phyloP scores from a whole-genome alignment of 2,888 invertebrate genomes.

The Lamellibrachia columna region DNA sequence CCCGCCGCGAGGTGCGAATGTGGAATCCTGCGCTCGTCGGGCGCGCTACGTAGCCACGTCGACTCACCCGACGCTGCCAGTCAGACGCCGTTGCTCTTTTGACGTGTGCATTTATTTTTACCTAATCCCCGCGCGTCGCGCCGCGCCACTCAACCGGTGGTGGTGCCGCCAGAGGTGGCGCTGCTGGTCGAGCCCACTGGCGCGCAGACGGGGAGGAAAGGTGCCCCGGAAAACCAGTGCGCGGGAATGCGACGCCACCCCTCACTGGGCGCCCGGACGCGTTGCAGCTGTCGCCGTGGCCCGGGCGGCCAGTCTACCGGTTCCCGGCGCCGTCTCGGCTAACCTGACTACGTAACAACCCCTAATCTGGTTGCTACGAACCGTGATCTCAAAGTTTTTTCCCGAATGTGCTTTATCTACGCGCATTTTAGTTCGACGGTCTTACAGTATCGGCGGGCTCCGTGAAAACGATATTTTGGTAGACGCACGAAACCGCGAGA shows the following conservation, averaged over 20 bases:
- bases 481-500: neutral
- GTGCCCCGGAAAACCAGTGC: neutral
- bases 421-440: neutral
- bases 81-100: neutral
- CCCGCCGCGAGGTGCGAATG: neutral
- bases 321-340: conserved; percentile 1
- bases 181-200: neutral
- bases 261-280: neutral
- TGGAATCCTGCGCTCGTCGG: neutral
- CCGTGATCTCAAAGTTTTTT: neutral
- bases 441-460: neutral
- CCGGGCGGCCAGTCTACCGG: neutral
- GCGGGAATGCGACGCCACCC: neutral
- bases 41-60: neutral
- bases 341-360: neutral
- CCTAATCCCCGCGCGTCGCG: neutral
- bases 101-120: neutral
- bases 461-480: neutral
- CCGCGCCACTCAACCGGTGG: neutral
- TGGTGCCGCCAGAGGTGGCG: neutral
- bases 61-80: neutral
- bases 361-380: neutral
- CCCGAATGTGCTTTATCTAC: neutral
- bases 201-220: neutral
- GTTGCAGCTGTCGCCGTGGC: neutral